phyloP scores from a whole-genome alignment of 1,140 invertebrate genomes.

The Cydia strobilella region DNA sequence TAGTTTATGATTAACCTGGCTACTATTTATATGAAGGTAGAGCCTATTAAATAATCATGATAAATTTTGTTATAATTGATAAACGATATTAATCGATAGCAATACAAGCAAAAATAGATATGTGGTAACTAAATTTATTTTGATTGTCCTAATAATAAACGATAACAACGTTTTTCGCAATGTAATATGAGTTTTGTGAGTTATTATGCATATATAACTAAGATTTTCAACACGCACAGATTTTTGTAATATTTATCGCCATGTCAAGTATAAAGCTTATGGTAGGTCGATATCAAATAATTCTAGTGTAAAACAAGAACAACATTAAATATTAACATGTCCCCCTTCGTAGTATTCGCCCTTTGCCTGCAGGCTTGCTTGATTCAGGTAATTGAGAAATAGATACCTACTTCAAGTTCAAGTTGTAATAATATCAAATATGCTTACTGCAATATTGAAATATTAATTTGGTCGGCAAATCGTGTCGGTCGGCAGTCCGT shows the following conservation, averaged over 20 bases:
- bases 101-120: background rate
- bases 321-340: background rate
- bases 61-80: background rate
- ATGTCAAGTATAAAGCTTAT: background rate
- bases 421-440: too few relatives aligned
- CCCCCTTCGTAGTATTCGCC: conserved; percentile 12
- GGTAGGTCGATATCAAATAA: background rate
- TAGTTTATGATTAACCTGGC: background rate
- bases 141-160: background rate
- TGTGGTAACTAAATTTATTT: background rate
- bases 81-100: background rate
- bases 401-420: background rate
- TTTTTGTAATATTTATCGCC: conserved; percentile 7
- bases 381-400: conserved; percentile 10
- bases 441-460: too few relatives aligned
- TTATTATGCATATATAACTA: background rate
- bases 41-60: background rate
- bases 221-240: background rate
- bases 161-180: background rate
- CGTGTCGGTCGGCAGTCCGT: too few relatives aligned
- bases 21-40: background rate
- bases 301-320: background rate
- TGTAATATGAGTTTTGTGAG: background rate
- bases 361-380: conserved; percentile 11
- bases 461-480: too few relatives aligned